A percentile compares a stretch with the other conserved stretches of the same genome.
phyloP scores from a whole-genome alignment of 2,888 invertebrate genomes.

The Apodemia hepburni region DNA sequence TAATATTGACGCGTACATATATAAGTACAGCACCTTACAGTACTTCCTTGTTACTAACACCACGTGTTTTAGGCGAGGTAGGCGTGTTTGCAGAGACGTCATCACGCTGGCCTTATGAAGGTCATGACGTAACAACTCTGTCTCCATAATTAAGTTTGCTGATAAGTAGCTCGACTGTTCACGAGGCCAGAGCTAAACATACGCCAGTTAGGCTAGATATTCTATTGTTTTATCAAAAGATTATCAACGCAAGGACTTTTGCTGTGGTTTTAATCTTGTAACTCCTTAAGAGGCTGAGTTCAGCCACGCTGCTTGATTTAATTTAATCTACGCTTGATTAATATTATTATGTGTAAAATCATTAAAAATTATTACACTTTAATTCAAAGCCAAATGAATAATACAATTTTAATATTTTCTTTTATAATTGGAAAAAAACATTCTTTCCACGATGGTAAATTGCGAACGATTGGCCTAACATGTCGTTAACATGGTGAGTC shows the following conservation, averaged over 20 bases:
- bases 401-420: no score
- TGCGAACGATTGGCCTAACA: no score
- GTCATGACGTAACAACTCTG: slow-evolving; percentile 68
- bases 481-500: no score
- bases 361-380: no score
- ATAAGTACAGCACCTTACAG: not conserved
- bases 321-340: not conserved
- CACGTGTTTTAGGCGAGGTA: slow-evolving; percentile 51
- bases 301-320: not conserved
- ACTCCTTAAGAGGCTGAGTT: not conserved
- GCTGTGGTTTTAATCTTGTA: slow-evolving; percentile 1
- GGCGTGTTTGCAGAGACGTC: slow-evolving; percentile 65
- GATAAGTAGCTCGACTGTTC: slow-evolving; percentile 61
- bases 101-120: slow-evolving; percentile 59
- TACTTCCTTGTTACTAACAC: slow-evolving; percentile 25
- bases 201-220: slow-evolving; percentile 17
- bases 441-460: no score
- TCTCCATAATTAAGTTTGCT: slow-evolving; percentile 63
- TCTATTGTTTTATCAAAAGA: slow-evolving; percentile 14
- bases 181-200: slow-evolving; percentile 55
- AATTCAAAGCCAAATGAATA: no score
- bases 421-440: no score
- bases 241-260: not conserved
- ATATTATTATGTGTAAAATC: no score
- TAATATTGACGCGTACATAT: not conserved